Conservation (phyloP, 2,888 invertebrate genomes). For the Erebia aethiops region DNA sequence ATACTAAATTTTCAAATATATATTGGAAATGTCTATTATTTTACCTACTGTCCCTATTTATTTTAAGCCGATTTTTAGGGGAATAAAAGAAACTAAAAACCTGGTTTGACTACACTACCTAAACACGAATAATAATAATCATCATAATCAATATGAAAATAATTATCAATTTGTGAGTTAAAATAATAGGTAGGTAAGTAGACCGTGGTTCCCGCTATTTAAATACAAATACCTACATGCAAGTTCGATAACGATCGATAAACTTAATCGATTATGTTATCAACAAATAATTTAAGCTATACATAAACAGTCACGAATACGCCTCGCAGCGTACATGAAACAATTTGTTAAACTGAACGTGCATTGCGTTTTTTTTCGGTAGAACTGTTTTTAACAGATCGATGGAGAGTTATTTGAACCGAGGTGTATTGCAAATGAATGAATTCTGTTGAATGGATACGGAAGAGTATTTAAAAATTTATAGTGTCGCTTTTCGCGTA, state of each 20-base stretch:
- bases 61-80: too few species aligned
- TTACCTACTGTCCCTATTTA: too few species aligned
- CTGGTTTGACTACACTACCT: too few species aligned
- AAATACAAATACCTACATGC: neutral
- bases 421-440: neutral
- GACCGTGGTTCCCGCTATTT: neutral
- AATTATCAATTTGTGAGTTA: too few species aligned
- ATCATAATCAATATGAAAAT: too few species aligned
- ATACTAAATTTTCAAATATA: too few species aligned
- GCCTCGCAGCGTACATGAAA: neutral
- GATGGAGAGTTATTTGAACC: slow-evolving; percentile 4
- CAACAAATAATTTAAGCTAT: slow-evolving; percentile 12
- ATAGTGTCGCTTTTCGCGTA: neutral
- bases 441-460: neutral
- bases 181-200: neutral
- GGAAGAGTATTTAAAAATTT: neutral
- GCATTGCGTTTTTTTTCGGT: slow-evolving; percentile 1
- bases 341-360: neutral
- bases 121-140: too few species aligned
- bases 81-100: too few species aligned
- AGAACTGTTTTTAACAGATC: neutral
- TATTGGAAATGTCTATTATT: too few species aligned
- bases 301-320: slow-evolving; percentile 2
- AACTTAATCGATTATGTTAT: slow-evolving; percentile 7
- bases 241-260: neutral